Evolutionary conservation across 1,140 invertebrate species (phyloP).

Genomic region (Anastatus disparis): DNA sequence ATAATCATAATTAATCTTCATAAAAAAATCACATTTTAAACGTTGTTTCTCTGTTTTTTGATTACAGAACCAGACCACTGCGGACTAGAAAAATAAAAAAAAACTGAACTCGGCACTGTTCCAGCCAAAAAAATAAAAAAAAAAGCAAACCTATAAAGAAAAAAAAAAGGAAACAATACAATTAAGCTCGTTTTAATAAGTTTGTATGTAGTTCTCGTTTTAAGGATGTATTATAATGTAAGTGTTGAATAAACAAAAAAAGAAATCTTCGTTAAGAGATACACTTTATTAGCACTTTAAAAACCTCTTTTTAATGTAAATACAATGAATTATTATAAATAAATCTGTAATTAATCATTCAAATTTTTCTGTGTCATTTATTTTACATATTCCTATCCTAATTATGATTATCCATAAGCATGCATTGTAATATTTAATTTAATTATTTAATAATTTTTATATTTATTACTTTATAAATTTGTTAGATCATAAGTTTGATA

Average conservation of each 20-base stretch:
- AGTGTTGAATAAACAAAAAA: slow-evolving; percentile 62
- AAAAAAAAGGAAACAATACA: slow-evolving; percentile 48
- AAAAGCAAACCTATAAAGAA: too few species aligned
- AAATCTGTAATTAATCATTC: slow-evolving; percentile 40
- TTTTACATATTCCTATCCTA: too few species aligned
- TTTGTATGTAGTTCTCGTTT: slow-evolving; percentile 64
- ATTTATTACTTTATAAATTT: too few species aligned
- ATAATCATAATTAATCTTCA: not conserved
- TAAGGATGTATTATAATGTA: slow-evolving; percentile 60
- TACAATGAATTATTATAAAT: slow-evolving; percentile 43
- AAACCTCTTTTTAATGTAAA: slow-evolving; percentile 40
- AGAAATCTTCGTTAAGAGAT: slow-evolving; percentile 54
- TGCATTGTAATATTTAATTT: too few species aligned
- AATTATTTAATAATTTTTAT: too few species aligned
- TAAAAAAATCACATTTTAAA: not conserved
- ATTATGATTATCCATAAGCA: too few species aligned
- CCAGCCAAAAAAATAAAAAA: slow-evolving; percentile 54
- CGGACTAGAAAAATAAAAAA: slow-evolving; percentile 46
- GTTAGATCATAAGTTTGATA: too few species aligned
- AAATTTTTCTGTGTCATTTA: not conserved
- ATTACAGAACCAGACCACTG: slow-evolving; percentile 54
- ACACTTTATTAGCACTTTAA: slow-evolving; percentile 38
- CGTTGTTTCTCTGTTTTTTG: slow-evolving; percentile 30
- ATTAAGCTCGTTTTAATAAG: slow-evolving; percentile 64
- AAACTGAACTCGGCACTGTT: slow-evolving; percentile 48